phyloP scores from a whole-genome alignment of 1,140 invertebrate genomes.

The Belonocnema kinseyi region DNA sequence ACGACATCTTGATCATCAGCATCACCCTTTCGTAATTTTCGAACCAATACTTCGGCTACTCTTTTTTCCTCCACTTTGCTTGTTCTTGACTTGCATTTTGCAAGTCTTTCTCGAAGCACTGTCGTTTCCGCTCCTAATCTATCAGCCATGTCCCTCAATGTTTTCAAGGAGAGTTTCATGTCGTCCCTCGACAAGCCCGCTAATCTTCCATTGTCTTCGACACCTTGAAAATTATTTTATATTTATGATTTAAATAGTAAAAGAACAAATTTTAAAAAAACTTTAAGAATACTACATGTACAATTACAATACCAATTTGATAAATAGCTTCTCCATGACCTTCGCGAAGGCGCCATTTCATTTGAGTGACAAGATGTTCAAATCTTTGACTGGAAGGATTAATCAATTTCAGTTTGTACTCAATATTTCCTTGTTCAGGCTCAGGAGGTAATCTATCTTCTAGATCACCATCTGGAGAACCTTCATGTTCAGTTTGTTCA shows the following conservation, averaged over 20 bases:
- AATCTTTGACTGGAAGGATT: conserved; percentile 89
- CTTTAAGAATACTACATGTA: no score
- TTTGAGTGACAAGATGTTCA: conserved; percentile 92
- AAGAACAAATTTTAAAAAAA: conserved; percentile 29
- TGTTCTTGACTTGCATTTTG: conserved; percentile 67
- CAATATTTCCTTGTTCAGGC: conserved; percentile 92
- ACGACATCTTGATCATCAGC: conserved; percentile 90
- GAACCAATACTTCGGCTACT: conserved; percentile 92
- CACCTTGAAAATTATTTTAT: conserved; percentile 74
- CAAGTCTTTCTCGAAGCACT: conserved; percentile 80
- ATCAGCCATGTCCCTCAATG: conserved; percentile 89
- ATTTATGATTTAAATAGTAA: conserved; percentile 16
- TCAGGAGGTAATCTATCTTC: conserved; percentile 87
- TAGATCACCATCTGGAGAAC: conserved; percentile 68
- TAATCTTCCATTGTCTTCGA: conserved; percentile 93
- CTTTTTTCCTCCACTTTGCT: conserved; percentile 65
- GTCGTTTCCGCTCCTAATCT: conserved; percentile 88
- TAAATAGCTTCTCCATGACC: conserved; percentile 97
- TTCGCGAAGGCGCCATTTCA: conserved; percentile 92
- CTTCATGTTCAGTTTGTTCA: conserved; percentile 63
- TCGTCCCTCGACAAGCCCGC: conserved; percentile 87
- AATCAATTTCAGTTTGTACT: conserved; percentile 94
- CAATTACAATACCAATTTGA: conserved; percentile 82
- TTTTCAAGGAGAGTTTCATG: conserved; percentile 88
- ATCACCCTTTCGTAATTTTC: conserved; percentile 88